Percentiles rank a stretch among this genome's conserved stretches.
Conservation (phyloP, 1,140 invertebrate species). For the Heliothis virescens region DNA sequence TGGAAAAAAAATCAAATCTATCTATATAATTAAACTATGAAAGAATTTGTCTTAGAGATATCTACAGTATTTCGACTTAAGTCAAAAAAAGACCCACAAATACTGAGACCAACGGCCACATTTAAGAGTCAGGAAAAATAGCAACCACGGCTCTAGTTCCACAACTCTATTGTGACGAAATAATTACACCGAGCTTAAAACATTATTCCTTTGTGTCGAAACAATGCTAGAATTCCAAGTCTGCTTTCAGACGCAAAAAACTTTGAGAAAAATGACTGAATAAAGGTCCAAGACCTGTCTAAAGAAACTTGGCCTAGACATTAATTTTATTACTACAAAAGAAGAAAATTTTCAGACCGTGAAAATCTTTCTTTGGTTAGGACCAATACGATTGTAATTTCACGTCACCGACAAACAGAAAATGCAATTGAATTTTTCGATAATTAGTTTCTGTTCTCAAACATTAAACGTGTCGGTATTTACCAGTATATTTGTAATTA, state of each 20-base stretch:
- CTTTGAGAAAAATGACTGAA: conserved; percentile 21
- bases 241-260: conserved; percentile 5
- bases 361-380: conserved; percentile 5
- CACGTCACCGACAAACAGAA: background rate
- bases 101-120: background rate
- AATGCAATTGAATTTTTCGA: background rate
- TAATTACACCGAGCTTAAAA: conserved; percentile 34
- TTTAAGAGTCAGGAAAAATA: background rate
- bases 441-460: background rate
- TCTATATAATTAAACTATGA: background rate
- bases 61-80: background rate
- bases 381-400: background rate
- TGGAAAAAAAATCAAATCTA: too few species aligned
- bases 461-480: background rate
- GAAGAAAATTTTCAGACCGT: conserved; percentile 5
- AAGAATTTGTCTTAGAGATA: too few species aligned
- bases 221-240: conserved; percentile 33
- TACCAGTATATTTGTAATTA: background rate
- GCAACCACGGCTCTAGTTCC: background rate
- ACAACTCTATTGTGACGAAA: conserved; percentile 37
- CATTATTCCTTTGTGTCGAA: conserved; percentile 39
- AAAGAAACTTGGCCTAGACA: conserved; percentile 32
- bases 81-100: background rate
- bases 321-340: conserved; percentile 41
- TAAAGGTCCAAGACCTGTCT: conserved; percentile 19